Evolutionary conservation across 2,797 vertebrate species (phyloP).

Genomic region (Artibeus lituratus): DNA sequence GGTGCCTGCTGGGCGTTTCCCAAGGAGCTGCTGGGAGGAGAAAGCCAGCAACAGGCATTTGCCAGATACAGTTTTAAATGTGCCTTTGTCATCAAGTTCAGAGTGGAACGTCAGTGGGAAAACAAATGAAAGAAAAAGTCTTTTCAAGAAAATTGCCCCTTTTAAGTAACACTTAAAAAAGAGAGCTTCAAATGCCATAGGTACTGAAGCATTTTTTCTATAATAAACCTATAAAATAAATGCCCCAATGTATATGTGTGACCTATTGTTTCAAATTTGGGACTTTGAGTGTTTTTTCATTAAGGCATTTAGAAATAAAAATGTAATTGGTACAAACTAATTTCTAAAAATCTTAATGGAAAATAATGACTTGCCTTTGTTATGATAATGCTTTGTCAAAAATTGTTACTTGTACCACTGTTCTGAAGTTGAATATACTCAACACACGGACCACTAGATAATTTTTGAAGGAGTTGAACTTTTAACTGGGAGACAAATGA

Average conservation of each 20-base stretch:
- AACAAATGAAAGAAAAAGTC: neutral
- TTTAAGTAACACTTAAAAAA: neutral
- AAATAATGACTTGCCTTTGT: neutral
- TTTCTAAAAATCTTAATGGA: neutral
- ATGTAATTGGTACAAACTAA: neutral
- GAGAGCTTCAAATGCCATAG: neutral
- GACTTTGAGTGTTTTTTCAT: neutral
- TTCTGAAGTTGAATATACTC: neutral
- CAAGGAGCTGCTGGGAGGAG: neutral
- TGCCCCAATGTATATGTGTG: neutral
- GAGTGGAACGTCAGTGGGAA: neutral
- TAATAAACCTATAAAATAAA: constrained; percentile 5
- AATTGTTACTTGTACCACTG: neutral
- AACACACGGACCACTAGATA: accelerated
- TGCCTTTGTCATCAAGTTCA: neutral
- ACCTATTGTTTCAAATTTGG: neutral
- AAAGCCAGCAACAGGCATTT: neutral
- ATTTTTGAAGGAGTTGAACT: neutral
- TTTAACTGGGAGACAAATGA: neutral
- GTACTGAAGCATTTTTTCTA: neutral
- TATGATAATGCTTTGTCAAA: neutral
- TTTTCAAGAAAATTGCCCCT: neutral
- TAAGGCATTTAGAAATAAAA: constrained; percentile 15
- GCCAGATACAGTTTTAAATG: neutral
- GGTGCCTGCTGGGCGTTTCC: neutral